Evolutionary conservation across 2,888 invertebrate species (phyloP), one percentile per base, ranked within the genome.

Genomic region (Toxonevra muliebris): DNA sequence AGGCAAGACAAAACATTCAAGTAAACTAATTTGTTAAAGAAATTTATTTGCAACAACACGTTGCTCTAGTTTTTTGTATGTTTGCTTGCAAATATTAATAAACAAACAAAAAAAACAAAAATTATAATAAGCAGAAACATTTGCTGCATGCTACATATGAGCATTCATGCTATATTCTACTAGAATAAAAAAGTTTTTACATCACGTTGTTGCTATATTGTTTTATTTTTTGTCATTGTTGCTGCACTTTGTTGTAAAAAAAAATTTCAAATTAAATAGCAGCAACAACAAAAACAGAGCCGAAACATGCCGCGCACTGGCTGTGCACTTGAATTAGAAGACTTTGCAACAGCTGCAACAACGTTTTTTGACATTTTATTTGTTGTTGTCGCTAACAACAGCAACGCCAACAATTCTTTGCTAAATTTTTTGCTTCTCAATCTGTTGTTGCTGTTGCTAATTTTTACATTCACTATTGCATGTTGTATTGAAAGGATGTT

Each of bases 331-430:
- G 48, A 48, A 48, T 48, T 10, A 48, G 65, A 69, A 68, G 68
- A 64, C 65, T 69, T 66, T 61, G 71, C 64, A 71, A 68, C 71
- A 71, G 71, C 71, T 71, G 71, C 71, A 48, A 13, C 15, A 15
- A 11, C 48, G 48, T 10, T 45, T 30, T 43, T 17, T 45, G 2
- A 17, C 59, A 68, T 69, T 62, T 63, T 4, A 30, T 30, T 30
- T 68, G 65, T 67, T 65, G 63, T 45, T 59, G 52, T 57, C 48
- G 41, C 13, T 50, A 45, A 19, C 43, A 60, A 19, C 48, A 45
- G 4, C 8, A 71, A 69, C 71, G 69, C 68, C 71, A 48, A 13
- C 15, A 15, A 15, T 15, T 13, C 15, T 45, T 30, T 43, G 8
- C 17, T 1, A 17, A 19, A 68, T 68, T 62, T 30, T 7, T 30